Percentiles rank a stretch among this genome's conserved stretches.
These are phyloP conservation scores for Crocallis elinguaria DNA, from an alignment of 2,888 invertebrate genomes.

Conservation along the genomic window DNA sequence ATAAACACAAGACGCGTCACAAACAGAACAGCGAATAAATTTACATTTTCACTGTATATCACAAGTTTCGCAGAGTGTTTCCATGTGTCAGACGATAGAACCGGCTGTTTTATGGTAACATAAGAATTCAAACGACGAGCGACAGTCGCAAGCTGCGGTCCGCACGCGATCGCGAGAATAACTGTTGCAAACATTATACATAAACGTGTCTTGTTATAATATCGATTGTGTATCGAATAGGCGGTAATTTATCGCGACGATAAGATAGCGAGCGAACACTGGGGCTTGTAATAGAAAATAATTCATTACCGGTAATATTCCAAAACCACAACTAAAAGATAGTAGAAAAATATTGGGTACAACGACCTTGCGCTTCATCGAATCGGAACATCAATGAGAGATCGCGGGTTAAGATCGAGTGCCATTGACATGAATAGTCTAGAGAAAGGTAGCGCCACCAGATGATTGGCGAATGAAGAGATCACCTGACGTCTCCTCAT, in stretches of 20 bases:
- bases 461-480: conserved; percentile 42
- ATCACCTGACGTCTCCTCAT: conserved; percentile 52
- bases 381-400: conserved; percentile 39
- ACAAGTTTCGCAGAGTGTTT: conserved; percentile 20
- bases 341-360: conserved; percentile 42
- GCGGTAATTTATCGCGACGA: conserved; percentile 77
- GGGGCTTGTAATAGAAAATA: conserved; percentile 45
- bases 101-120: conserved; percentile 22
- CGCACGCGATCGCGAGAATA: conserved; percentile 68
- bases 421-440: conserved; percentile 54
- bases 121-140: conserved; percentile 25
- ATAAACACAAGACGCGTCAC: conserved; percentile 35
- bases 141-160: conserved; percentile 55
- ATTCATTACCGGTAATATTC: conserved; percentile 52
- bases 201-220: conserved; percentile 59
- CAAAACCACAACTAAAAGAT: conserved; percentile 27
- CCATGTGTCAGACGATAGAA: conserved; percentile 31
- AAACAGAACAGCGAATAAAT: conserved; percentile 37
- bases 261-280: conserved; percentile 63
- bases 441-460: conserved; percentile 51
- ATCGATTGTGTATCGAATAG: conserved; percentile 77
- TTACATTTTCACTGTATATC: conserved; percentile 23
- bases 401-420: conserved; percentile 44
- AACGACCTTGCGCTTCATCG: conserved; percentile 51
- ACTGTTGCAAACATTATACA: conserved; percentile 68